Evolutionary conservation across 2,797 vertebrate genomes (phyloP).

Genomic region (Paramormyrops hopkinsi): DNA sequence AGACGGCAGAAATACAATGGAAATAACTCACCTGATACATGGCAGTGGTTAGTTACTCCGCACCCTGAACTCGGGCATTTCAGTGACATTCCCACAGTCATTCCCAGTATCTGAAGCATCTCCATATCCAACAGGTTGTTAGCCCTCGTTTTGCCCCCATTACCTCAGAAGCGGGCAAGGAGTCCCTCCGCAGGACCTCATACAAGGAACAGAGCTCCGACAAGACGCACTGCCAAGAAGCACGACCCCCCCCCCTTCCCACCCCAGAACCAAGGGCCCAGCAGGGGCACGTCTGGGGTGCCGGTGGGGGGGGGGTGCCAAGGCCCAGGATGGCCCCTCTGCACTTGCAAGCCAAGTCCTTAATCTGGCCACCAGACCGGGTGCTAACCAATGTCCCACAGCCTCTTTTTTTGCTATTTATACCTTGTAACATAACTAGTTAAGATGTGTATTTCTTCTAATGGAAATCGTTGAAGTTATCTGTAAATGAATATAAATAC

Average conservation of each 20-base stretch:
- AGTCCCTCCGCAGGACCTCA: not conserved
- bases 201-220: conserved; percentile 47
- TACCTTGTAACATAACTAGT: conserved; percentile 83
- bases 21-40: not conserved
- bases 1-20: not conserved
- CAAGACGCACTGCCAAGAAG: conserved; percentile 70
- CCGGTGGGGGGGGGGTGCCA: not conserved
- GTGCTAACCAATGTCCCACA: conserved; percentile 55
- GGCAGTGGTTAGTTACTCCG: not conserved
- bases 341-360: conserved; percentile 32
- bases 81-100: not conserved
- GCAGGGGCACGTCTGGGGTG: not conserved
- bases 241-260: conserved; percentile 4
- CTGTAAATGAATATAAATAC: conserved; percentile 99
- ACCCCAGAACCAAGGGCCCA: conserved; percentile 12
- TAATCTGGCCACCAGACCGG: conserved; percentile 47
- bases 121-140: conserved; percentile 1
- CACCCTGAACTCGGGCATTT: not conserved
- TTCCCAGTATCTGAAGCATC: not conserved
- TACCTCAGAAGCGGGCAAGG: not conserved
- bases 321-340: conserved; percentile 20
- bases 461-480: conserved; percentile 79
- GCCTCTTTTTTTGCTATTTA: conserved; percentile 57
- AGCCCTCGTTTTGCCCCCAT: not conserved
- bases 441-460: conserved; percentile 87